phyloP scores from a whole-genome alignment of 2,797 vertebrate genomes.

The Pangasius krempfi region DNA sequence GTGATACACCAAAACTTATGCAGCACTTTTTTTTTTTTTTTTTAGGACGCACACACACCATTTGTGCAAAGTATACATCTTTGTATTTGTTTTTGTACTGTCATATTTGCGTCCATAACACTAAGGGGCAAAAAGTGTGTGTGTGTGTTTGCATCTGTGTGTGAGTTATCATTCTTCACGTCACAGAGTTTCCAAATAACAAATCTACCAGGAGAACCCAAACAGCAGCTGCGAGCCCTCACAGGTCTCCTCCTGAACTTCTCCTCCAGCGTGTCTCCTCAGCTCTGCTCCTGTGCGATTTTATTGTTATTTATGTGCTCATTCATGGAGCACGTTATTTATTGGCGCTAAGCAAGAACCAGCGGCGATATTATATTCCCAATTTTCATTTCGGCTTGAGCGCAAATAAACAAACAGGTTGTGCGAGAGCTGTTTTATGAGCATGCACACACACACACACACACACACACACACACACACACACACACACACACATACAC shows the following conservation, averaged over 20 bases:
- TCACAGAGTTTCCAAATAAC: not conserved
- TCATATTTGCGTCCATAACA: not conserved
- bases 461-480: not conserved
- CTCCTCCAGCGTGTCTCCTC: too few relatives aligned
- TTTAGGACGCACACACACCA: too few relatives aligned
- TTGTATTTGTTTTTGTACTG: too few relatives aligned
- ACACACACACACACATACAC: conserved; percentile 16
- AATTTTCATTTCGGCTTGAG: conserved; percentile 39
- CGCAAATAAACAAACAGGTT: conserved; percentile 42
- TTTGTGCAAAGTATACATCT: too few relatives aligned
- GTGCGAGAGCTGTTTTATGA: conserved; percentile 18
- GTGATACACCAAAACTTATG: too few relatives aligned
- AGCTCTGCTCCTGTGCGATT: not conserved
- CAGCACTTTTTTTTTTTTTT: too few relatives aligned
- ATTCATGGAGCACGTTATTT: conserved; percentile 36
- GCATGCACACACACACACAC: not conserved
- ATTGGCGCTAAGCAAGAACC: conserved; percentile 33
- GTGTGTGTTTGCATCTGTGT: not conserved
- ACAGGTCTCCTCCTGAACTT: not conserved
- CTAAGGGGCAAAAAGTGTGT: not conserved
- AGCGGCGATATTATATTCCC: conserved; percentile 27
- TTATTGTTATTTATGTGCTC: conserved; percentile 32
- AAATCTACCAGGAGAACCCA: conserved; percentile 5
- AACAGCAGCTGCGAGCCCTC: not conserved
- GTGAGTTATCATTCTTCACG: not conserved